Evolutionary conservation across 2,888 invertebrate genomes (phyloP).

Genomic region (Unio delphinus): DNA sequence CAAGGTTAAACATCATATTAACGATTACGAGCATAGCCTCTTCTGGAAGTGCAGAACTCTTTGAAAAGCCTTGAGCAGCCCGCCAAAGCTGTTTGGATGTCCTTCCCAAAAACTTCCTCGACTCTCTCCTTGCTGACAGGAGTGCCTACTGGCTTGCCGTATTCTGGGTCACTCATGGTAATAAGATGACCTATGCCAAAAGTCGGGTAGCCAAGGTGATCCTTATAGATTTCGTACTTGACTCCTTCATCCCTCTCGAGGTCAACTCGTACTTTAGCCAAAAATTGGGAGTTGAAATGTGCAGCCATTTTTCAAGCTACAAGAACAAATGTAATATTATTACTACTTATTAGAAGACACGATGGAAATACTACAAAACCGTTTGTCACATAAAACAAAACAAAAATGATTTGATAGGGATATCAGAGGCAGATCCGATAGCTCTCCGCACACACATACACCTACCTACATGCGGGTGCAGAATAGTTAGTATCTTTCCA

Average conservation of each 20-base stretch:
- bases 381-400: too few relatives aligned
- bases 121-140: slow-evolving; percentile 7
- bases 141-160: slow-evolving; percentile 4
- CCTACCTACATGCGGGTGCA: too few relatives aligned
- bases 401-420: too few relatives aligned
- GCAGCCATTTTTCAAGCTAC: too few relatives aligned
- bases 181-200: slow-evolving; percentile 17
- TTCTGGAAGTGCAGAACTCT: slow-evolving; percentile 4
- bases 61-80: neutral
- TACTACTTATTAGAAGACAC: too few relatives aligned
- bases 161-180: slow-evolving; percentile 7
- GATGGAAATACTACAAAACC: too few relatives aligned
- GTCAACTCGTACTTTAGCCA: neutral
- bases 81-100: neutral
- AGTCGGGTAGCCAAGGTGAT: slow-evolving; percentile 4
- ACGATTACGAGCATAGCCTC: slow-evolving; percentile 11
- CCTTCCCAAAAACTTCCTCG: slow-evolving; percentile 4
- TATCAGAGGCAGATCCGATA: too few relatives aligned
- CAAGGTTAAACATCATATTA: slow-evolving; percentile 16
- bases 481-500: too few relatives aligned
- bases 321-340: too few relatives aligned
- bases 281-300: too few relatives aligned
- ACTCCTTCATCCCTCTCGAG: slow-evolving; percentile 14
- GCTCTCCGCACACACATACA: too few relatives aligned
- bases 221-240: slow-evolving; percentile 8